phyloP scores from a whole-genome alignment of 2,113 vertebrate species.

The Cephalopholis sonnerati region DNA sequence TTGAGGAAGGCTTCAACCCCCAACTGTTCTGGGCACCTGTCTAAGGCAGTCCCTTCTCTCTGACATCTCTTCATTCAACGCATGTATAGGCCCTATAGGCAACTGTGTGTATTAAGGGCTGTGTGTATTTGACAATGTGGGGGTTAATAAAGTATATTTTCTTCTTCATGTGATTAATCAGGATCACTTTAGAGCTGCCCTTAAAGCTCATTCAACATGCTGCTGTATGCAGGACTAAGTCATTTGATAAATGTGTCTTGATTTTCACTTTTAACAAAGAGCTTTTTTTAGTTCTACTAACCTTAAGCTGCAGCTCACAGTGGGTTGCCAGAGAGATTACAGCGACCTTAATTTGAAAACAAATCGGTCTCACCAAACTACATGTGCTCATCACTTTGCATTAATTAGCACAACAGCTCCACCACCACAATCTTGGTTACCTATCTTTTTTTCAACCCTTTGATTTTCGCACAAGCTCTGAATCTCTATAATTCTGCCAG shows the following conservation, averaged over 20 bases:
- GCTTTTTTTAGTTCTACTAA: neutral
- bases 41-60: too few species aligned
- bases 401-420: neutral
- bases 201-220: neutral
- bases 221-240: neutral
- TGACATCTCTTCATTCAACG: too few species aligned
- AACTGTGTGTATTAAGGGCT: too few species aligned
- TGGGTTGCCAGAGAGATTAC: neutral
- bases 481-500: neutral
- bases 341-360: neutral
- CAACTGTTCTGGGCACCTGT: too few species aligned
- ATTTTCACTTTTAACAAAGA: neutral
- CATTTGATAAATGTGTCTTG: neutral
- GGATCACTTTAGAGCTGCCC: neutral
- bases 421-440: neutral
- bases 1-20: too few species aligned
- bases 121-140: too few species aligned
- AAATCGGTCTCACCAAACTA: neutral
- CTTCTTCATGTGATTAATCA: neutral
- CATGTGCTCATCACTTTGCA: neutral
- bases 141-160: too few species aligned
- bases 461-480: neutral
- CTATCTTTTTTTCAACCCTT: neutral
- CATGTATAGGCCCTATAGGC: too few species aligned
- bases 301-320: neutral